Conservation (phyloP, 53 echinoderm and acorn worm genomes). For the Zoroaster sp. region DNA sequence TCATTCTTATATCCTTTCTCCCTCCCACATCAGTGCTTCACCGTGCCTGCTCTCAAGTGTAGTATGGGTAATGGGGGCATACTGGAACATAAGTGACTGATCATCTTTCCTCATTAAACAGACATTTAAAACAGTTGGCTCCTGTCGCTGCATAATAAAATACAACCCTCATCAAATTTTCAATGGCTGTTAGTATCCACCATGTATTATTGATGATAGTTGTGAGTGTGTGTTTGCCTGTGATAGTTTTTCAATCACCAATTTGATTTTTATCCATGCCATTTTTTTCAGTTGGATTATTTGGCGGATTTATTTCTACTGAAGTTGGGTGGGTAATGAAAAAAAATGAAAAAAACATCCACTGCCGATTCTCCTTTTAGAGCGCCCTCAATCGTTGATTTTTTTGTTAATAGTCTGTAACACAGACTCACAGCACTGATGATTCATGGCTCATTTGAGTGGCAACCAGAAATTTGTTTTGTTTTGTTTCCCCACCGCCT, state of each 20-base stretch:
- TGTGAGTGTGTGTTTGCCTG: background rate
- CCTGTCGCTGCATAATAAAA: background rate
- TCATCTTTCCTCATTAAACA: background rate
- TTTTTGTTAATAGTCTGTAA: too few relatives aligned
- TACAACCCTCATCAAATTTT: conserved; percentile 13
- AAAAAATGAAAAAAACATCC: too few relatives aligned
- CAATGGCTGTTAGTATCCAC: background rate
- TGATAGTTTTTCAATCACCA: background rate
- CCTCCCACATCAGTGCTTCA: background rate
- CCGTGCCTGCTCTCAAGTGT: background rate
- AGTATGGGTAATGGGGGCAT: background rate
- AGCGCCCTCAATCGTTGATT: too few relatives aligned
- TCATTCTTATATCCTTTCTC: background rate
- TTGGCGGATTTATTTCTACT: too few relatives aligned
- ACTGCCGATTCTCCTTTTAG: too few relatives aligned
- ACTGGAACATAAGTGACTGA: background rate
- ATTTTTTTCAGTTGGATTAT: too few relatives aligned
- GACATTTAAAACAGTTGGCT: background rate
- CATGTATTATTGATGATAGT: background rate
- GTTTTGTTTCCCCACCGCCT: too few relatives aligned
- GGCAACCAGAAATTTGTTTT: too few relatives aligned
- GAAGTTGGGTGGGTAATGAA: too few relatives aligned
- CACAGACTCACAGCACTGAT: too few relatives aligned
- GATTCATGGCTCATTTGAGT: too few relatives aligned
- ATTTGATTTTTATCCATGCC: background rate